Conservation (phyloP, 2,113 vertebrate species). For the Engraulis encrasicolus region DNA sequence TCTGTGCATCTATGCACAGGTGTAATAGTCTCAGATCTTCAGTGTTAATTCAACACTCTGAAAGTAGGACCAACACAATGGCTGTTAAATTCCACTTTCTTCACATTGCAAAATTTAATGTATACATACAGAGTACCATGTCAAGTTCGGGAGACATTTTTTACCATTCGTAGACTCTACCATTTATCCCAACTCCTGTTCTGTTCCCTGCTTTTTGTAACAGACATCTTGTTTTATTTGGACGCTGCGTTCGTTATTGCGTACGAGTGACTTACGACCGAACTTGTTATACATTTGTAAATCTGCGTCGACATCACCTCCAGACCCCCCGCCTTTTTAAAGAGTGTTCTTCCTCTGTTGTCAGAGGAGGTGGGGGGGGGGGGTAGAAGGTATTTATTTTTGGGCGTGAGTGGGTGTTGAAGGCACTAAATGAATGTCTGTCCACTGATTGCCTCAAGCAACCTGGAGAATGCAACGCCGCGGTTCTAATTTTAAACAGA, state of each 20-base stretch:
- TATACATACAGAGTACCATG: neutral
- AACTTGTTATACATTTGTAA: neutral
- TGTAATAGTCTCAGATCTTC: no score
- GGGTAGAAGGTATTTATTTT: neutral
- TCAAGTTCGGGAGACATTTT: neutral
- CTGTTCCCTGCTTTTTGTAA: no score
- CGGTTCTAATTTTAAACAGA: conserved; percentile 11
- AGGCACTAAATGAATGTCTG: neutral
- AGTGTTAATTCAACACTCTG: no score
- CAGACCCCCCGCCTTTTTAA: neutral
- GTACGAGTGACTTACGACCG: neutral
- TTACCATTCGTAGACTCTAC: neutral
- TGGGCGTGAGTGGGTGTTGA: neutral
- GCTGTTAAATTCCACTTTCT: no score
- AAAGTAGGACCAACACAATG: no score
- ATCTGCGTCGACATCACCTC: neutral
- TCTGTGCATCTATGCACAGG: no score
- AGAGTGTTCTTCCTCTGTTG: neutral
- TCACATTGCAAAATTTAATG: no score
- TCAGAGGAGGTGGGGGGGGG: neutral
- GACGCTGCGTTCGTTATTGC: neutral
- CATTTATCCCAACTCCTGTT: no score
- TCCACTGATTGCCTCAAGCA: conserved; percentile 1
- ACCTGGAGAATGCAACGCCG: neutral
- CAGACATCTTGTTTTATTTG: neutral